Evolutionary conservation across 92 coral and sea anemone species (phyloP), one percentile per base, ranked within the genome.

Genomic region (Phenganax subtilis): DNA sequence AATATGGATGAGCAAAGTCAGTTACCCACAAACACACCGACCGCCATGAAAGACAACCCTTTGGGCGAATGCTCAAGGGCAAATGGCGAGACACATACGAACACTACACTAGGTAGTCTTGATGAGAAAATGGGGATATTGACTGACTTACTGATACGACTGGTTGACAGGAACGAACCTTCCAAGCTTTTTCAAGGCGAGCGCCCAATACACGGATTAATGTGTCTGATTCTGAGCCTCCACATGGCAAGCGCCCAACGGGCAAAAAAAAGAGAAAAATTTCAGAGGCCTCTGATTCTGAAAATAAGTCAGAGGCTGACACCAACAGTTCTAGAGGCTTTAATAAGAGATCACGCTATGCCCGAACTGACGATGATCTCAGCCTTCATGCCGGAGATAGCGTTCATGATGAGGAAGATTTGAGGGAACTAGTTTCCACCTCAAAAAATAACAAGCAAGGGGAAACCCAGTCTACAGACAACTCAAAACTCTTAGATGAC

Each of bases 371-470:
- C 29, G 75, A 70, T n/a, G 31, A 28, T 6, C 28, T 70, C 75
- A 70, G 75, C n/a, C 7, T 70, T 70, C n/a, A 6, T 70, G 31
- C 75, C 12, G 51, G 10, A 8, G 75, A 70, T n/a, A 54, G 80
- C 51, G 67, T 9, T 2, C 54, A 76, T 51, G 81, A 76, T 7
- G 68, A 54, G 63, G 62, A 54, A 14, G n/a, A 11, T 64, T 52
- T 54, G 52, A 11, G 51, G 63, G n/a, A 61, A 2, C 47, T 55
- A 20, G 29, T 12, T 9, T 9, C 27, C 14, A 75, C 12, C 12
- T 10, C 12, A 10, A 57, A 16, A 57, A 75, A 55, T 61, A 53
- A 47, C 47, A 64, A 47, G 80, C 53, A 75, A 75, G 55, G 28
- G 55, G 29, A 44, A 20, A 20, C 81, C 51, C 57, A 3, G 57